Percentiles rank a stretch among this genome's conserved stretches.
These are phyloP conservation scores for Trissolcus basalis DNA, from an alignment of 1,140 invertebrate species.

Conservation along the genomic window DNA sequence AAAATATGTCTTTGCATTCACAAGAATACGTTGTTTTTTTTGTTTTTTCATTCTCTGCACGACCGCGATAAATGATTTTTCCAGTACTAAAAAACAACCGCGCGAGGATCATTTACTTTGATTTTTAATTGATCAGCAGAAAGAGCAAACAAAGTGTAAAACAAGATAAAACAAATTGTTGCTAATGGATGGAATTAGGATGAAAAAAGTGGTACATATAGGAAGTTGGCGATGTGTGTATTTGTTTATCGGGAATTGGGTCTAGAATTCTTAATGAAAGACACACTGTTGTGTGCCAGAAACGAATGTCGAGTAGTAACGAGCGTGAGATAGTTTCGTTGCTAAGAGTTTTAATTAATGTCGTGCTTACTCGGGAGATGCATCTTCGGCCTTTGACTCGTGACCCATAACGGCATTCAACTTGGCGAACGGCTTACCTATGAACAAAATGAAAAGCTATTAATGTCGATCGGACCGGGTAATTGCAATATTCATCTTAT, in stretches of 20 bases:
- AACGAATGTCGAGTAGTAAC: constrained; percentile 60
- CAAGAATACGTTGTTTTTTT: no score
- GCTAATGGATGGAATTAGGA: constrained; percentile 35
- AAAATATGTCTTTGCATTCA: no score
- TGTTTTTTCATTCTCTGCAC: no score
- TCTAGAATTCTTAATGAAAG: constrained; percentile 51
- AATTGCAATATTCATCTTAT: constrained; percentile 61
- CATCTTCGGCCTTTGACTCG: constrained; percentile 63
- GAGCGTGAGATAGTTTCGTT: constrained; percentile 60
- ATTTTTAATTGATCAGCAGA: no score
- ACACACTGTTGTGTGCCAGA: constrained; percentile 44
- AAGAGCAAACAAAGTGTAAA: no score
- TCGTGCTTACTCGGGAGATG: constrained; percentile 63
- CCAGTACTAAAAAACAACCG: no score
- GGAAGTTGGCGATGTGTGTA: constrained; percentile 28
- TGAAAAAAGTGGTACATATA: constrained; percentile 36
- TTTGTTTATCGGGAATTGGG: constrained; percentile 51
- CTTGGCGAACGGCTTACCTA: constrained; percentile 60
- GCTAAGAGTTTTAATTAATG: constrained; percentile 64
- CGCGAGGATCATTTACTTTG: no score
- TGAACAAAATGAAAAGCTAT: constrained; percentile 62
- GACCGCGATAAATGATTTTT: no score
- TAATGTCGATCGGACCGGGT: constrained; percentile 60
- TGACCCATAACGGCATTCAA: constrained; percentile 64
- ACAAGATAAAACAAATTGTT: constrained; percentile 20